Conservation (phyloP, 2,113 vertebrate genomes). For the Pseudopipra pipra region DNA sequence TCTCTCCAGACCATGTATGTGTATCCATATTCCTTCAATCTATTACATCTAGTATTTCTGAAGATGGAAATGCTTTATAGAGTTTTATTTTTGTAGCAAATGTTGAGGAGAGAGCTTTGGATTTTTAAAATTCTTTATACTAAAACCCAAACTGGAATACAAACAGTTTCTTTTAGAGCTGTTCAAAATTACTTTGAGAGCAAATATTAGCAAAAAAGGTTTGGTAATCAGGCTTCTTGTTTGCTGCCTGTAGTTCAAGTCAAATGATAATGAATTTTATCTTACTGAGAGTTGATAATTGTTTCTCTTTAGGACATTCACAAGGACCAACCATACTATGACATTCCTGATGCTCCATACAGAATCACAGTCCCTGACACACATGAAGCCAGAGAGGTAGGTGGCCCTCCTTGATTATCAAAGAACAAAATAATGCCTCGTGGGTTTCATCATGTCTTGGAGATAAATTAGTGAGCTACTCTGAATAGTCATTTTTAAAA, state of each 20-base stretch:
- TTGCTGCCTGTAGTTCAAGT: background rate
- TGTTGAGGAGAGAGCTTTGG: background rate
- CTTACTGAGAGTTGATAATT: background rate
- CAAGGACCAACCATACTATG: constrained; percentile 95
- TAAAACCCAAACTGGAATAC: background rate
- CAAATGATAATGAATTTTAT: background rate
- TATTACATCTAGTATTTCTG: background rate
- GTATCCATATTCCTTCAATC: background rate
- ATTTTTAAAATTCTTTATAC: background rate
- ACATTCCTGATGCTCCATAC: constrained; percentile 92
- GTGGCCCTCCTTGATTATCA: background rate
- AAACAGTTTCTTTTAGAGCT: background rate
- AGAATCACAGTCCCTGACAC: constrained; percentile 96
- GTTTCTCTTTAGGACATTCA: constrained; percentile 87
- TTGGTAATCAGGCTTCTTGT: background rate
- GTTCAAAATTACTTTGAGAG: background rate
- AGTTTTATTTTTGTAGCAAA: background rate
- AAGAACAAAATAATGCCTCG: background rate
- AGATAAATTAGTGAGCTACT: background rate
- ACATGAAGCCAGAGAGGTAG: constrained; percentile 90
- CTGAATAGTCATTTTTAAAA: background rate
- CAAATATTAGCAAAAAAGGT: background rate
- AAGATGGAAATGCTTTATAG: background rate
- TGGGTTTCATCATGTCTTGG: background rate
- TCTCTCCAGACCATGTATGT: background rate